These are phyloP conservation scores for Silurus glanis DNA, from an alignment of 2,113 vertebrate species.

Conservation along the genomic window DNA sequence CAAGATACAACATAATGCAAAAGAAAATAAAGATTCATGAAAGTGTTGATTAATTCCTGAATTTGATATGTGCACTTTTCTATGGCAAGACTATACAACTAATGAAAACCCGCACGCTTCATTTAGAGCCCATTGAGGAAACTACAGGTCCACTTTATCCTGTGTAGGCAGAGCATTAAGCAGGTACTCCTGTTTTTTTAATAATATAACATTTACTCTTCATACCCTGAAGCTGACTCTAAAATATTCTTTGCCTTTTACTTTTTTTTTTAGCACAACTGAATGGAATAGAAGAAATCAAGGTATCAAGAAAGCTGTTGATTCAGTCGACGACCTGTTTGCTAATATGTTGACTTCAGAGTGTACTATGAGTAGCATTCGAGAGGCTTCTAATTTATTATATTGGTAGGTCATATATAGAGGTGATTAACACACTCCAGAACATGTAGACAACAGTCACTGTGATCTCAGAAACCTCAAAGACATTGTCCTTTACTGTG, in stretches of 20 bases:
- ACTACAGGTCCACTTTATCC: slow-evolving; percentile 78
- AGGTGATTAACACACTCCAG: slow-evolving; percentile 32
- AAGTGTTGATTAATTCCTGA: not conserved
- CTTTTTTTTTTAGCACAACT: slow-evolving; percentile 12
- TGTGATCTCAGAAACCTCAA: slow-evolving; percentile 31
- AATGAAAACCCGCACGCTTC: slow-evolving; percentile 19
- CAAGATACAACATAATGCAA: not conserved
- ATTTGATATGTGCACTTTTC: not conserved
- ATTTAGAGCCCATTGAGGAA: slow-evolving; percentile 76
- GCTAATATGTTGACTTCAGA: slow-evolving; percentile 57
- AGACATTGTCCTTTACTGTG: slow-evolving; percentile 43
- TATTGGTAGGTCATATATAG: slow-evolving; percentile 57
- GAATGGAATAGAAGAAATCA: slow-evolving; percentile 56
- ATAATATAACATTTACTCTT: not conserved
- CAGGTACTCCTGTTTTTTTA: slow-evolving; percentile 34
- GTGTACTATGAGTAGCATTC: slow-evolving; percentile 61
- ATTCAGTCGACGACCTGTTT: slow-evolving; percentile 28
- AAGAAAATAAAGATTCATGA: not conserved
- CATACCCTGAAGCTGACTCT: not conserved
- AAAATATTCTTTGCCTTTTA: not conserved
- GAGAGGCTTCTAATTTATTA: slow-evolving; percentile 68
- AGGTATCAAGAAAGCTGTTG: slow-evolving; percentile 55
- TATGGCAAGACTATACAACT: not conserved
- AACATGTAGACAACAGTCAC: slow-evolving; percentile 20
- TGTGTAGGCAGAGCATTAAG: slow-evolving; percentile 66